These are phyloP conservation scores for Phylloscopus collybita DNA, from an alignment of 2,797 vertebrate genomes.

Conservation along the genomic window DNA sequence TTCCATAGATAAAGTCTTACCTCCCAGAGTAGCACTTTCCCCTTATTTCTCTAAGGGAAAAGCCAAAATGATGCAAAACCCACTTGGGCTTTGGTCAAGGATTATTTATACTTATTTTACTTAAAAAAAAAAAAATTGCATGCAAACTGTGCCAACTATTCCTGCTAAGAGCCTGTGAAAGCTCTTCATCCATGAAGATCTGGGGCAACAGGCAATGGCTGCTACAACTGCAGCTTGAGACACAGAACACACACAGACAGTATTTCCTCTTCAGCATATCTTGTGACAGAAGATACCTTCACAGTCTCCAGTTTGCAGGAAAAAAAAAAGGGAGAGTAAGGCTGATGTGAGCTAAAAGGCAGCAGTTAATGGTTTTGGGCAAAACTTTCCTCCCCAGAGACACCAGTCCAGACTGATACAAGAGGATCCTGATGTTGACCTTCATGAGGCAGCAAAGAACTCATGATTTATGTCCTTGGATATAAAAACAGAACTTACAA, in stretches of 20 bases:
- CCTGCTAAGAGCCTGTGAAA: neutral
- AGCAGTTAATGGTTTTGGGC: neutral
- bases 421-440: neutral
- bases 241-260: rapidly evolving
- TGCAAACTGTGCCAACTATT: neutral
- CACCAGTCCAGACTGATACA: neutral
- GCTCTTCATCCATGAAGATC: neutral
- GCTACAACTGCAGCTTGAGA: neutral
- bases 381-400: neutral
- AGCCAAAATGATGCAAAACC: neutral
- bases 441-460: neutral
- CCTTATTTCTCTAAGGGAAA: neutral
- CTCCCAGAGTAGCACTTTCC: neutral
- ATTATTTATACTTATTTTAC: neutral
- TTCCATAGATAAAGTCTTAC: neutral
- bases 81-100: neutral
- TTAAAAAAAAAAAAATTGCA: neutral
- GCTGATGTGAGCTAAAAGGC: neutral
- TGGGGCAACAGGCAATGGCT: rapidly evolving
- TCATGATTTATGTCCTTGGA: neutral
- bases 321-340: neutral
- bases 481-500: neutral
- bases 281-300: neutral
- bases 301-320: rapidly evolving
- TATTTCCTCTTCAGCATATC: rapidly evolving